A percentile compares a stretch with the other conserved stretches of the same genome.
Evolutionary conservation across 2,888 invertebrate species (phyloP).

Genomic region (Carcina quercana): DNA sequence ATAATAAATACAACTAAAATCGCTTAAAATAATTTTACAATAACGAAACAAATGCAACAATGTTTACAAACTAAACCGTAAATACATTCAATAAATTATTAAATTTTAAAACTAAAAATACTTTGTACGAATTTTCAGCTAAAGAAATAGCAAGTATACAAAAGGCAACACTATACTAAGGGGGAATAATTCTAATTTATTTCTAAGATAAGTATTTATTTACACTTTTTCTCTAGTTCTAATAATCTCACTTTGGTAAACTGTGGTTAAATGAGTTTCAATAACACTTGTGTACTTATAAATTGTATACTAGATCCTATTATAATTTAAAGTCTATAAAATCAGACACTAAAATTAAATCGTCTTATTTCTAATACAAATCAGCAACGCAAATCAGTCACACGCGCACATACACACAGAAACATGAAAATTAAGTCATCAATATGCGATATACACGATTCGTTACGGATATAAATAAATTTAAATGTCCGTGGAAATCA

Average conservation of each 20-base stretch:
- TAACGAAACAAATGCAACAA: slow-evolving; percentile 72
- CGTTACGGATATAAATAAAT: no score
- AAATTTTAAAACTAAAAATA: slow-evolving; percentile 45
- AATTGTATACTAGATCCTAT: slow-evolving; percentile 2
- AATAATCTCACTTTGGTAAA: slow-evolving; percentile 77
- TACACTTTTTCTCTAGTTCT: slow-evolving; percentile 45
- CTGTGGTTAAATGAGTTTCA: slow-evolving; percentile 68
- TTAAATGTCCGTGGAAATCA: no score
- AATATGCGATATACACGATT: no score
- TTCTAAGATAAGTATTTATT: slow-evolving; percentile 23
- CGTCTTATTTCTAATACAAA: no score
- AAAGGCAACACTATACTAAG: slow-evolving; percentile 5
- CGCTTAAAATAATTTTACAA: slow-evolving; percentile 53
- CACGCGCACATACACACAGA: slow-evolving; percentile 12
- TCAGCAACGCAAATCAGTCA: no score
- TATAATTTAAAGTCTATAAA: no score
- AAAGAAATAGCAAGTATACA: slow-evolving; percentile 18
- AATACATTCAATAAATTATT: slow-evolving; percentile 59
- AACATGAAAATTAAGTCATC: slow-evolving; percentile 10
- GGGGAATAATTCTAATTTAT: not conserved
- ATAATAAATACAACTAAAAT: slow-evolving; percentile 63
- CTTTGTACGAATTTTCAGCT: slow-evolving; percentile 50
- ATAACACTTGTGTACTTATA: slow-evolving; percentile 25
- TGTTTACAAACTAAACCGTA: slow-evolving; percentile 34
- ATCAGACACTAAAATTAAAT: no score